Evolutionary conservation across 2,888 invertebrate species (phyloP), one percentile per base, ranked within the genome.

Genomic region (Silvanus unidentatus): DNA sequence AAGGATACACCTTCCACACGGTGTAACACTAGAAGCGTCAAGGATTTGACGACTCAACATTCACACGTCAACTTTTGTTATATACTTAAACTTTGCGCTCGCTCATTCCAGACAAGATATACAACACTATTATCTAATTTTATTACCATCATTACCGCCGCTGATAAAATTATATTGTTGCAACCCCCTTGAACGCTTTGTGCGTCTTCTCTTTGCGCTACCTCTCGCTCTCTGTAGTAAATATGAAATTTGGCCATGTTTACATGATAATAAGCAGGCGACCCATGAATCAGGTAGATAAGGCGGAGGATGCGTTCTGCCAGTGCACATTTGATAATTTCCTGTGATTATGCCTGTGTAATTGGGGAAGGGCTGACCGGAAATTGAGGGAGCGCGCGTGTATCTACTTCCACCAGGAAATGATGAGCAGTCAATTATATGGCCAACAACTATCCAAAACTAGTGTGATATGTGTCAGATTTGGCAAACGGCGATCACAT

Each of bases 331-430:
- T 67, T 65, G 70, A 70, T 70, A 70, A 72, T 71, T 72, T 72
- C 71, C 71, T 72, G 72, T 63, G 69, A 72, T 72, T 72, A 70
- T 62, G 62, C 58, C 9, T 32, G 63, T 58, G 60, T 69, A 69
- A 70, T 68, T 68, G 68, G 69, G 69, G 68, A 68, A 67, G 68
- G 69, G 67, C 70, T 64, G 66, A 65, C 70, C 70, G 72, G 72
- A 72, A 71, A 72, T 72, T 70, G 69, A 69, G 71, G 70, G 68
- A 68, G 67, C 63, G 65, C 63, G 65, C 69, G 66, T 66, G 66
- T 63, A 58, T 57, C 60, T 60, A 62, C 63, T 69, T 68, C 67
- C 68, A 69, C 63, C 67, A 66, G 71, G 71, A 71, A 71, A 70
- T 70, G 69, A 70, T 66, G 68, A 65, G 49, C 65, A 66, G 68